These are phyloP conservation scores for Hemibagrus wyckioides DNA, from an alignment of 2,113 vertebrate genomes.

Conservation along the genomic window DNA sequence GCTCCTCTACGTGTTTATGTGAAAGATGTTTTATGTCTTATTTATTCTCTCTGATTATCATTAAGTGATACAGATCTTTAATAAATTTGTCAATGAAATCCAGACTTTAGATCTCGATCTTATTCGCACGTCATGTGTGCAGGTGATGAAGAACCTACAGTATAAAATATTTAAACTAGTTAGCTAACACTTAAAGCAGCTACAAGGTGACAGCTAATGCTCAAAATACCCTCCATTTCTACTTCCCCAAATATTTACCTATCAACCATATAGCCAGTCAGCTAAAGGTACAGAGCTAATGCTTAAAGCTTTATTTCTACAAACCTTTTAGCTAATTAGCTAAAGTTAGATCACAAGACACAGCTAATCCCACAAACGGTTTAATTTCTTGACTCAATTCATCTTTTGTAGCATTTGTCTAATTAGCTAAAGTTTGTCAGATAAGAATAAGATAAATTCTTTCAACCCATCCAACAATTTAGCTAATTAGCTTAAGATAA, in stretches of 20 bases:
- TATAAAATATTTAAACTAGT: not conserved
- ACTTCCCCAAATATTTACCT: not conserved
- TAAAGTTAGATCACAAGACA: not conserved
- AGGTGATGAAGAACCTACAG: not conserved
- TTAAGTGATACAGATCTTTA: conserved; percentile 78
- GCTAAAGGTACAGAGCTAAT: not conserved
- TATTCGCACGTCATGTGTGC: not conserved
- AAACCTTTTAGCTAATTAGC: not conserved
- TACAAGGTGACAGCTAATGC: not conserved
- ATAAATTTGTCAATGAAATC: conserved; percentile 92
- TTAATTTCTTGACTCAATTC: not conserved
- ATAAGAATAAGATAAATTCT: not conserved
- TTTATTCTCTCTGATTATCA: conserved; percentile 85
- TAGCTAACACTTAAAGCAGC: not conserved
- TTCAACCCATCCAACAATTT: not conserved
- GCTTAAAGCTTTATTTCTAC: too few relatives aligned
- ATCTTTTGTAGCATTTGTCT: not conserved
- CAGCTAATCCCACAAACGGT: not conserved
- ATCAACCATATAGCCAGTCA: not conserved
- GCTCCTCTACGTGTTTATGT: conserved; percentile 74
- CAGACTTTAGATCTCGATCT: conserved; percentile 33
- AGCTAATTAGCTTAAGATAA: not conserved
- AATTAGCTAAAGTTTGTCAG: not conserved
- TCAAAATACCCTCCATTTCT: not conserved
- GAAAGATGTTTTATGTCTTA: conserved; percentile 84